Base-by-base conservation (phyloP, 1,140 invertebrate species). In the Philotrypesis tridentata region DNA sequence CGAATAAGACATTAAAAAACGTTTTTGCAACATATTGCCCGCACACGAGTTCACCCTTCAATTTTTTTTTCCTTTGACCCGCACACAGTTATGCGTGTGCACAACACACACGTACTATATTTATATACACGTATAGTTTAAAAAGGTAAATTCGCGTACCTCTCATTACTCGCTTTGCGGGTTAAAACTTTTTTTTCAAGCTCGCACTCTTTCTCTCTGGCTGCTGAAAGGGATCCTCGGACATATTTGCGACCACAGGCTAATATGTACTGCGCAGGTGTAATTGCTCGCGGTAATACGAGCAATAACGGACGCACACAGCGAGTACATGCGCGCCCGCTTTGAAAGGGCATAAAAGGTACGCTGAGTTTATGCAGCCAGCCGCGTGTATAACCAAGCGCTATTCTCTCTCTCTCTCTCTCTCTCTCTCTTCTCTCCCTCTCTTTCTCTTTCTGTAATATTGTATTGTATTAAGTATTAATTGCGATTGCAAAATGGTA, bases 251-350 rank as follows among this genome's bases (percentile, higher is more conserved):
- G 55, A 40, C 55, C 55, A 25, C 33, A 73, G 55, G 25, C 43
- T 43, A 61, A 40, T 21, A 43, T 72, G 77, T 70, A 78, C 40
- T 40, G 17, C n/a, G n/a, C 78, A 73, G 33, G 78, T 80, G 70
- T 73, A 80, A 80, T 80, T 80, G 78, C 70, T 63, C 55, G 48
- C 21, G 43, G 78, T 73, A 80, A 65, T 73, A 61, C 68, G 68
- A 37, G 77, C 67, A 79, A 43, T 43, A 55, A 79, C 68, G 48
- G 29, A 61, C 77, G 48, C 48, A 55, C 48, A 5, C 48, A 43
- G 48, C 48, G 37, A 60, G 43, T 61, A 73, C 33, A 65, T 37
- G 55, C 60, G 31, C 48, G 29, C 21, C 23, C 8, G 17, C 31
- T 37, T 55, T 55, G 48, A 71, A 79, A 71, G 77, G 29, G 48